Percentiles rank a stretch among this genome's conserved stretches.
Conservation (phyloP, 2,888 invertebrate genomes). For the Melieria omissa region DNA sequence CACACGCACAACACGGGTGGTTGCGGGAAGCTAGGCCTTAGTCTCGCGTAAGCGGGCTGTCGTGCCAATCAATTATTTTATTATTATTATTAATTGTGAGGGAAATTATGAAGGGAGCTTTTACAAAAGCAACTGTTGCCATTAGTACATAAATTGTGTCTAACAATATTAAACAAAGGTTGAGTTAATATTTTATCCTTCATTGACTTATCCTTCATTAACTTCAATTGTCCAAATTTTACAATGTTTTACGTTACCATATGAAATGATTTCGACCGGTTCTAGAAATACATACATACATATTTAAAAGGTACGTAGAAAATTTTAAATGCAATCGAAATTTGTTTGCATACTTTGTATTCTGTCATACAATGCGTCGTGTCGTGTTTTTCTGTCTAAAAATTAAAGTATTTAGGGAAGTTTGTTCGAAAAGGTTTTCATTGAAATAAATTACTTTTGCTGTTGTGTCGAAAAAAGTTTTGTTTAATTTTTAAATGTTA, state of each 20-base stretch:
- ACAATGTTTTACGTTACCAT: background rate
- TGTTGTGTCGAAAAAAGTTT: conserved; percentile 17
- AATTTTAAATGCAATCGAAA: background rate
- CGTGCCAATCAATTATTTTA: too few species aligned
- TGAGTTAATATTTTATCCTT: too few species aligned
- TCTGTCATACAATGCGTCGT: background rate
- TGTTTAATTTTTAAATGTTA: conserved; percentile 27
- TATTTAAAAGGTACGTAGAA: background rate
- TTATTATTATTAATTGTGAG: too few species aligned
- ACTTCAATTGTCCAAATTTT: too few species aligned
- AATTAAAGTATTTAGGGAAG: background rate
- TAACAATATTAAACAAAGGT: too few species aligned
- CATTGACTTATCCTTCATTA: too few species aligned
- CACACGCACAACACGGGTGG: too few species aligned
- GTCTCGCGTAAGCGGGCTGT: too few species aligned
- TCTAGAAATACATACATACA: conserved; percentile 2
- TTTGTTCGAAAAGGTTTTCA: background rate
- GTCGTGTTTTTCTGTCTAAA: background rate
- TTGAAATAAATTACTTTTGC: conserved; percentile 2
- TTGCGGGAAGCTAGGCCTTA: too few species aligned
- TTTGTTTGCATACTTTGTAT: background rate
- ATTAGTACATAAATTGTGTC: too few species aligned
- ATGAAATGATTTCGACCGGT: background rate
- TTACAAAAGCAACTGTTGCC: too few species aligned
- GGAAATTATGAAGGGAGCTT: too few species aligned